Base-by-base conservation (phyloP, 2,888 invertebrate species). In the Nasonia oneida region DNA sequence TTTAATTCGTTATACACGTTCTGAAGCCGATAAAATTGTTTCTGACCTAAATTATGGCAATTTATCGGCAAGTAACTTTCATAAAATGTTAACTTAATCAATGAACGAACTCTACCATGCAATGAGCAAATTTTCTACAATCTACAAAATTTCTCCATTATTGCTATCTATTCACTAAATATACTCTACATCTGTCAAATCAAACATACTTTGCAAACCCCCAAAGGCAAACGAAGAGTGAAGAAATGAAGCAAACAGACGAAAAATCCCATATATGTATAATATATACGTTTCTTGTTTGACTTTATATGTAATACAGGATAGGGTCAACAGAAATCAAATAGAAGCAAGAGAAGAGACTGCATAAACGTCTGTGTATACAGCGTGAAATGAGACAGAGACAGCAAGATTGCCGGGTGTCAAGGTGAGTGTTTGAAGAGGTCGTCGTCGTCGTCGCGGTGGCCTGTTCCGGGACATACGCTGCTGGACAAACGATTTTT, bases 371-470 rank as follows among this genome's bases (percentile, higher is more conserved):
- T 14, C 33, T 67, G 14, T 10, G 67, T 67, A 67, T 4, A 53
- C 14, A n/a, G 74, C 47, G 39, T 47, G 29, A 6, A 67, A 29
- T 2, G 14, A 29, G 37, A 50, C 18, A 67, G 29, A 70, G 12
- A 64, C 15, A n/a, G 57, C 71, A 29, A 70, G 57, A 78, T 23
- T n/a, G 18, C n/a, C 47, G 42, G 37, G 76, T 77, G 78, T 78
- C 86, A 83, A 82, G 86, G 82, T 80, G 74, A 71, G n/a, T 57
- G 29, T 61, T 50, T 42, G 74, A 75, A 61, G 82, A 74, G 75
- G 74, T 79, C 81, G 42, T 64, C 29, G 33, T 79, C 77, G 42
- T 64, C 57, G 33, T 42, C 29, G 64, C 33, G 64, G 47, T 71
- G 37, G 42, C 61, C 57, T 29, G 29, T 50, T 57, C 12, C 70